A percentile compares a stretch with the other conserved stretches of the same genome.
Evolutionary conservation across 2,797 vertebrate species (phyloP).

Genomic region (Silurus aristotelis): DNA sequence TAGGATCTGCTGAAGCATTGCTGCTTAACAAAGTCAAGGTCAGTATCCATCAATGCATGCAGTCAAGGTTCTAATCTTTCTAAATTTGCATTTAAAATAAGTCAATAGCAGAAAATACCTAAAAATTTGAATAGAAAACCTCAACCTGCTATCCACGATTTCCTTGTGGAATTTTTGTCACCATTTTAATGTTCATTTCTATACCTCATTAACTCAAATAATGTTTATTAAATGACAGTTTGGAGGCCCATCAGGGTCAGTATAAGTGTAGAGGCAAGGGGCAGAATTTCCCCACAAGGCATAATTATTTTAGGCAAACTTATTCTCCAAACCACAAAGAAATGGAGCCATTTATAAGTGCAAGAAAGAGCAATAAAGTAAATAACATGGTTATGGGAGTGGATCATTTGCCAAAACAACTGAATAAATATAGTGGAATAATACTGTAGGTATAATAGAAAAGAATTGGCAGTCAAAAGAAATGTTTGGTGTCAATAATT

Average conservation of each 20-base stretch:
- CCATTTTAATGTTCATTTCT: neutral
- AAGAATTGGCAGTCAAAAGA: neutral
- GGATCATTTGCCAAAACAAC: neutral
- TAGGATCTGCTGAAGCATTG: neutral
- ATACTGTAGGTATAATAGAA: neutral
- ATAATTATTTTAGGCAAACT: neutral
- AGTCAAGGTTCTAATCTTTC: neutral
- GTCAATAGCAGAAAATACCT: neutral
- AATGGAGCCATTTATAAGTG: neutral
- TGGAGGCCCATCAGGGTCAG: neutral
- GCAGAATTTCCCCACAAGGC: neutral
- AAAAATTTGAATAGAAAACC: neutral
- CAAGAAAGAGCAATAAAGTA: neutral
- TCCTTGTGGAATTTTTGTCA: neutral
- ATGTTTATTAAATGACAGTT: neutral
- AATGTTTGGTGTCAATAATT: neutral
- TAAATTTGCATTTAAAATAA: neutral
- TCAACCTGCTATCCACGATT: neutral
- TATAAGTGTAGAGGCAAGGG: neutral
- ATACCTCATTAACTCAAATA: conserved; percentile 15
- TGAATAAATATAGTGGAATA: neutral
- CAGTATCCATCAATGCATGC: neutral
- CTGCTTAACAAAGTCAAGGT: neutral
- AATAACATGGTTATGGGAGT: neutral
- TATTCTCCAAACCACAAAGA: neutral